Conservation (phyloP, 1,140 invertebrate genomes). For the Papilio glaucus region DNA sequence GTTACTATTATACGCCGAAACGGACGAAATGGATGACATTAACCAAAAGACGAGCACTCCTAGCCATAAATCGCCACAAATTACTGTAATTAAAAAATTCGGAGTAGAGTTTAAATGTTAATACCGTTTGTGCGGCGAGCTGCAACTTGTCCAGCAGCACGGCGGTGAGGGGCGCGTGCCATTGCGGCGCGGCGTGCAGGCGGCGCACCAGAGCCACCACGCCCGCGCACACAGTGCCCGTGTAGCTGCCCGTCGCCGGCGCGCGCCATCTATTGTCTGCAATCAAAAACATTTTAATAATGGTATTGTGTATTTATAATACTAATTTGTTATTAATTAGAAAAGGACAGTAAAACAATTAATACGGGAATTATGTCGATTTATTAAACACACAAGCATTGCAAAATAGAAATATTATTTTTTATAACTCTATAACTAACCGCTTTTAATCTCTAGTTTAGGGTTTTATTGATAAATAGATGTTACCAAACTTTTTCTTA, state of each 20-base stretch:
- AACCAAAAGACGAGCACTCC: too few relatives aligned
- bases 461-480: too few relatives aligned
- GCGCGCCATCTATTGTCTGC: conserved; percentile 79
- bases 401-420: too few relatives aligned
- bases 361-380: too few relatives aligned
- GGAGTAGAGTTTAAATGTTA: background rate
- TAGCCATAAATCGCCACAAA: background rate
- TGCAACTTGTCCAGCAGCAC: conserved; percentile 71
- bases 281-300: conserved; percentile 21
- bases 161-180: conserved; percentile 66
- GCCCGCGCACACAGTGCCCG: conserved; percentile 68
- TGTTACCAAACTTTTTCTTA: too few relatives aligned
- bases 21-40: too few relatives aligned
- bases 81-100: background rate
- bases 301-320: background rate
- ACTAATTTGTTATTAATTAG: too few relatives aligned
- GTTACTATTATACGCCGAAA: too few relatives aligned
- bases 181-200: conserved; percentile 66
- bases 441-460: too few relatives aligned
- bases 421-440: too few relatives aligned
- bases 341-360: too few relatives aligned
- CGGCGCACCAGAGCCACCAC: conserved; percentile 63
- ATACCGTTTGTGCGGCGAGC: conserved; percentile 71
- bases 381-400: too few relatives aligned
- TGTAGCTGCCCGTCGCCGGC: conserved; percentile 73